These are phyloP conservation scores for Chaunax sp. DNA, from an alignment of 2,797 vertebrate genomes.

Conservation along the genomic window DNA sequence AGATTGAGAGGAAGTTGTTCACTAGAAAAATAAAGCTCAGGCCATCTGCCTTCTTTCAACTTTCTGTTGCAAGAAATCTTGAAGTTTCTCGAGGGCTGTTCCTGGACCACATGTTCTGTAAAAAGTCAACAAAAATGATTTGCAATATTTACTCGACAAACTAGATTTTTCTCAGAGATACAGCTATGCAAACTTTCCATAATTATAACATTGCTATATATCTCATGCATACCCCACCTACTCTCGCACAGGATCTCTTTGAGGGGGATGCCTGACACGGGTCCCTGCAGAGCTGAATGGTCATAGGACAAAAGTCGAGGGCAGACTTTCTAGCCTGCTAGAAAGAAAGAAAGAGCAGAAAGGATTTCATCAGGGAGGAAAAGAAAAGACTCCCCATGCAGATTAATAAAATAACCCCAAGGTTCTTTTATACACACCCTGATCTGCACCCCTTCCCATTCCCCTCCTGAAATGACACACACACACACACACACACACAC, in stretches of 20 bases:
- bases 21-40: slow-evolving; percentile 78
- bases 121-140: slow-evolving; percentile 70
- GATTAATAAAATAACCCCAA: slow-evolving; percentile 83
- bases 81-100: slow-evolving; percentile 63
- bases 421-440: slow-evolving; percentile 71
- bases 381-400: slow-evolving; percentile 79
- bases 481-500: slow-evolving; percentile 51
- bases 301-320: slow-evolving; percentile 80
- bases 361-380: slow-evolving; percentile 75
- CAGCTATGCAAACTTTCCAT: slow-evolving; percentile 31
- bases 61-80: slow-evolving; percentile 48
- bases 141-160: slow-evolving; percentile 56
- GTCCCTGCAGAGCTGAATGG: slow-evolving; percentile 76
- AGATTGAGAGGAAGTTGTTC: slow-evolving; percentile 78
- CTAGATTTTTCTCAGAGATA: slow-evolving; percentile 31
- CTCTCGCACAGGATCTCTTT: slow-evolving; percentile 49
- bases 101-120: slow-evolving; percentile 51
- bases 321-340: slow-evolving; percentile 75
- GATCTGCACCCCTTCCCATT: slow-evolving; percentile 52
- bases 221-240: slow-evolving; percentile 26
- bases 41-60: slow-evolving; percentile 79
- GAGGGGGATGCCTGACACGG: slow-evolving; percentile 63
- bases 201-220: slow-evolving; percentile 27
- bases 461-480: slow-evolving; percentile 50
- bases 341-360: slow-evolving; percentile 70